Percentiles rank a stretch among this genome's conserved stretches.
These are phyloP conservation scores for Chirona hameri DNA, from an alignment of 2,888 invertebrate species.

Conservation along the genomic window DNA sequence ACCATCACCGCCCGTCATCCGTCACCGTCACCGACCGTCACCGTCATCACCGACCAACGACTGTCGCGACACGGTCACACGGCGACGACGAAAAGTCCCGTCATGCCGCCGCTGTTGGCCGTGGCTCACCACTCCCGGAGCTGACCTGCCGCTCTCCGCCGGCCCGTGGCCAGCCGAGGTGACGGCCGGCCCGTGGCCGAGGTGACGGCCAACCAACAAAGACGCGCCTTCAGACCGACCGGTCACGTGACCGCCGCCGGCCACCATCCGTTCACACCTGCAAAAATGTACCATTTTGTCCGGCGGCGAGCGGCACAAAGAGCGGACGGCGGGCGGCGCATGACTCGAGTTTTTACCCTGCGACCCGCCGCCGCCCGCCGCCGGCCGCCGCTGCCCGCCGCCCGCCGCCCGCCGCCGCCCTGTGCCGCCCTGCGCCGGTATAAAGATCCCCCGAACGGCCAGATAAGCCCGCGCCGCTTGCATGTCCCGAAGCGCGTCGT, in stretches of 20 bases:
- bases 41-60: not conserved
- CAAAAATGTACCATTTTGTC: not conserved
- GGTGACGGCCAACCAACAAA: too few relatives aligned
- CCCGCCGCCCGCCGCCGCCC: not conserved
- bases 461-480: slow-evolving; percentile 26
- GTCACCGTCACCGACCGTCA: too few relatives aligned
- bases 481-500: slow-evolving; percentile 25
- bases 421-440: not conserved
- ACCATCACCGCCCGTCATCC: too few relatives aligned
- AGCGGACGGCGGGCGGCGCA: not conserved
- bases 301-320: not conserved
- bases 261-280: not conserved
- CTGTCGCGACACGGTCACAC: not conserved
- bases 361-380: not conserved
- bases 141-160: too few relatives aligned
- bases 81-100: not conserved
- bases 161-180: too few relatives aligned
- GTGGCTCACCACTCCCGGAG: too few relatives aligned
- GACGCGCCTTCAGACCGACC: too few relatives aligned
- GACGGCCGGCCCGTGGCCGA: too few relatives aligned
- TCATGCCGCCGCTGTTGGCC: not conserved
- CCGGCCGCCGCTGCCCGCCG: not conserved
- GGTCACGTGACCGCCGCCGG: slow-evolving; percentile 1
- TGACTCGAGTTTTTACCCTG: not conserved
- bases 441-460: slow-evolving; percentile 22